Percentiles rank a stretch among this genome's conserved stretches.
These are phyloP conservation scores for Megalurothrips usitatus DNA, from an alignment of 2,888 invertebrate genomes.

Conservation along the genomic window DNA sequence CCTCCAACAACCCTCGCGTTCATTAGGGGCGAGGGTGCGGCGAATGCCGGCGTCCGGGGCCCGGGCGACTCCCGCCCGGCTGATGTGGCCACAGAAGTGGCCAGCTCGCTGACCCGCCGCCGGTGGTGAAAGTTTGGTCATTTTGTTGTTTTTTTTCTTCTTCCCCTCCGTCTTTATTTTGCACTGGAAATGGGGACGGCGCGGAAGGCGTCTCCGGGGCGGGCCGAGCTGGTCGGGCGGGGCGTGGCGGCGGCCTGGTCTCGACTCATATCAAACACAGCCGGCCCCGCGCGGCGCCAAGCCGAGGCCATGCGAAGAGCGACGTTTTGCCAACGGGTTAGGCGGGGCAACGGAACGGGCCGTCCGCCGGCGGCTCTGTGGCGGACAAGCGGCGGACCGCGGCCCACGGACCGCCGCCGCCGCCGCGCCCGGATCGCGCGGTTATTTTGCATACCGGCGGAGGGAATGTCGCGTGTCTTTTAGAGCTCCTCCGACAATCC, in stretches of 20 bases:
- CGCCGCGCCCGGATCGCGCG: neutral
- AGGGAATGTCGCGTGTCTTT: no score
- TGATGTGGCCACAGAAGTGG: neutral
- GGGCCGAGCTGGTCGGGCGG: neutral
- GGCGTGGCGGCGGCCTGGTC: neutral
- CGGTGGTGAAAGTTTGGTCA: neutral
- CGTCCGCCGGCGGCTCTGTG: neutral
- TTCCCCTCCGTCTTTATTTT: constrained; percentile 17
- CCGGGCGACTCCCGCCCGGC: neutral
- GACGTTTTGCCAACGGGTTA: neutral
- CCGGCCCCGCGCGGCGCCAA: no score
- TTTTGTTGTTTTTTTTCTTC: neutral
- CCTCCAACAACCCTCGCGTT: no score
- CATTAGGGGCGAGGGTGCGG: no score
- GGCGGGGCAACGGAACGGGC: neutral
- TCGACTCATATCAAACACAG: neutral
- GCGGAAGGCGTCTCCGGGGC: neutral
- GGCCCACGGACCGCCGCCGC: no score
- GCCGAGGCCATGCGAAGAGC: neutral
- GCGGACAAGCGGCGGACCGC: no score
- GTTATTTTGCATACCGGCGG: no score
- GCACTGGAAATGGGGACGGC: neutral
- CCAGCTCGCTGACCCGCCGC: neutral
- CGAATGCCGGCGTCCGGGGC: no score
- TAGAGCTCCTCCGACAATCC: no score